Evolutionary conservation across 2,888 invertebrate species (phyloP).

Genomic region (Micropterix aruncella): DNA sequence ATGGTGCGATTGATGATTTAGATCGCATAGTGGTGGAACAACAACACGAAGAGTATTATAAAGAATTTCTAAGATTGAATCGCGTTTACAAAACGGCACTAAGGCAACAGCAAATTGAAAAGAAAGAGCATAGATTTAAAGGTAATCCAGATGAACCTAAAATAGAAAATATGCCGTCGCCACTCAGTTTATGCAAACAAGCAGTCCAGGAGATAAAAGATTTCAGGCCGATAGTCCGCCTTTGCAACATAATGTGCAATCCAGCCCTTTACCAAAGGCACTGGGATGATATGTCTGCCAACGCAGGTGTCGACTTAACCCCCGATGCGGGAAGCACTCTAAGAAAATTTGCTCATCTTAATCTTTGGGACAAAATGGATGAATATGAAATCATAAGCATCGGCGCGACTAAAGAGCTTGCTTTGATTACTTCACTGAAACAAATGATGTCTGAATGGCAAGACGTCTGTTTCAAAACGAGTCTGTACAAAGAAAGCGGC

Average conservation of each 20-base stretch:
- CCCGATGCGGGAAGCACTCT: slow-evolving; percentile 62
- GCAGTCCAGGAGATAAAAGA: slow-evolving; percentile 36
- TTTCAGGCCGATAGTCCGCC: slow-evolving; percentile 51
- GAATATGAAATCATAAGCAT: slow-evolving; percentile 56
- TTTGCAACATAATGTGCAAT: slow-evolving; percentile 68
- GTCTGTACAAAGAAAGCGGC: slow-evolving; percentile 44
- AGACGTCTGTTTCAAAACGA: slow-evolving; percentile 37
- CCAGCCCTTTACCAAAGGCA: slow-evolving; percentile 52
- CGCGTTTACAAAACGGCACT: slow-evolving; percentile 53
- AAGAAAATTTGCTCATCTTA: slow-evolving; percentile 47
- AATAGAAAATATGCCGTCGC: slow-evolving; percentile 50
- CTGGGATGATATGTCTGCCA: slow-evolving; percentile 58
- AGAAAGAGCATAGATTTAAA: slow-evolving; percentile 26
- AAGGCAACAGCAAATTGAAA: slow-evolving; percentile 45
- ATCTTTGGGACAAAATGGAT: slow-evolving; percentile 42
- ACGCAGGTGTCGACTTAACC: slow-evolving; percentile 52
- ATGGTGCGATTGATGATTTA: slow-evolving; percentile 67
- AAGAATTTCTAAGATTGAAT: slow-evolving; percentile 52
- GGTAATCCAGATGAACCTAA: slow-evolving; percentile 51
- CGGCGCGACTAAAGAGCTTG: slow-evolving; percentile 50
- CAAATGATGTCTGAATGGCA: slow-evolving; percentile 59
- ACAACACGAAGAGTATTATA: slow-evolving; percentile 50
- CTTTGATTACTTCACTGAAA: slow-evolving; percentile 43
- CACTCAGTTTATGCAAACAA: slow-evolving; percentile 43
- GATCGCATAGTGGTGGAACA: slow-evolving; percentile 51